Evolutionary conservation across 2,888 invertebrate species (phyloP).

Genomic region (Pyrgus malvae): DNA sequence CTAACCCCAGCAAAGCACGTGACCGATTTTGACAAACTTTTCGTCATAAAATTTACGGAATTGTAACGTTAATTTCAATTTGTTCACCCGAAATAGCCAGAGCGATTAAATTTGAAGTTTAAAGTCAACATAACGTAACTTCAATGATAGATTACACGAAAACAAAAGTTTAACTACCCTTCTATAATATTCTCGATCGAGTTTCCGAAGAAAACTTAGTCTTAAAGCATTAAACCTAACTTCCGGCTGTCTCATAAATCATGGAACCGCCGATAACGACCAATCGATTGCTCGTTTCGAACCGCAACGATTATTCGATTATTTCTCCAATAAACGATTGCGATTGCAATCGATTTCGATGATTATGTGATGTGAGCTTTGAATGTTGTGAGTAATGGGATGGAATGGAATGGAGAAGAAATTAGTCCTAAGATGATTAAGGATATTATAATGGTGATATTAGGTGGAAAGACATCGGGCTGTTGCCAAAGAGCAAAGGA

Average conservation of each 20-base stretch:
- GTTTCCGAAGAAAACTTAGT: conserved; percentile 16
- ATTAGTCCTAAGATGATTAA: too few relatives aligned
- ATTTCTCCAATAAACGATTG: conserved; percentile 3
- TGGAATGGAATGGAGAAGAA: too few relatives aligned
- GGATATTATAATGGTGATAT: too few relatives aligned
- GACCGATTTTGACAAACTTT: too few relatives aligned
- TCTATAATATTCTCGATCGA: conserved; percentile 10
- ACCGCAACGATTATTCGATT: conserved; percentile 30
- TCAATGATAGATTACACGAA: conserved; percentile 18
- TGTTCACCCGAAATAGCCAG: background rate
- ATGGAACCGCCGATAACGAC: conserved; percentile 28
- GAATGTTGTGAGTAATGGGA: too few relatives aligned
- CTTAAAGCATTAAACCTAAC: conserved; percentile 25
- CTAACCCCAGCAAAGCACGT: too few relatives aligned
- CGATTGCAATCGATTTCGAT: conserved; percentile 15
- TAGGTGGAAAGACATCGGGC: too few relatives aligned
- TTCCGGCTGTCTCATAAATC: conserved; percentile 28
- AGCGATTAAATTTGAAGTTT: background rate
- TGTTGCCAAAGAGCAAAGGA: too few relatives aligned
- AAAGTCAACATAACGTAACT: conserved; percentile 4
- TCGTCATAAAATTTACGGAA: background rate
- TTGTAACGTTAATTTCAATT: background rate
- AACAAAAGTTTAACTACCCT: conserved; percentile 18
- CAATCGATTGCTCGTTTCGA: conserved; percentile 22
- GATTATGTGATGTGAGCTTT: too few relatives aligned